Evolutionary conservation across 1,140 invertebrate species (phyloP).

Genomic region (Ephestia elutella): DNA sequence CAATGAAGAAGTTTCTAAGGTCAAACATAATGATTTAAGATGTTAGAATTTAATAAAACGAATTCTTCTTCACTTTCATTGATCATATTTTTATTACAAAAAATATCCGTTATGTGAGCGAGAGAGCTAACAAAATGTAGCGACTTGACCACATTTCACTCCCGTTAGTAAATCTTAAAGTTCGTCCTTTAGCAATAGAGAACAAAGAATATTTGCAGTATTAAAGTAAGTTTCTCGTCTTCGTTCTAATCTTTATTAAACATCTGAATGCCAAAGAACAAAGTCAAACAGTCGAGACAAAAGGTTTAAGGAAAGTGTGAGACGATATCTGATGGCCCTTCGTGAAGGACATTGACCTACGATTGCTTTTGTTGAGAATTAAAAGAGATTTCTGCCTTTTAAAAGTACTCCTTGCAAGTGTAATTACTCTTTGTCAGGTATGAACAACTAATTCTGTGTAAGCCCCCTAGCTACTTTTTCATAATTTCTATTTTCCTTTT

Average conservation of each 20-base stretch:
- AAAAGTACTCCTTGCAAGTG: background rate
- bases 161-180: background rate
- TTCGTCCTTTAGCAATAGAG: background rate
- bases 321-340: slow-evolving; percentile 2
- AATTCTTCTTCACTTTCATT: too few relatives aligned
- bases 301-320: background rate
- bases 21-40: too few relatives aligned
- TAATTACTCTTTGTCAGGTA: too few relatives aligned
- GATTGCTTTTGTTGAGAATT: background rate
- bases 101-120: background rate
- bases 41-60: too few relatives aligned
- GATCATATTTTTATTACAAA: too few relatives aligned
- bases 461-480: too few relatives aligned
- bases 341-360: background rate
- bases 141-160: background rate
- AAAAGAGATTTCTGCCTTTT: background rate
- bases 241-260: slow-evolving; percentile 5
- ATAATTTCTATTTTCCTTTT: too few relatives aligned
- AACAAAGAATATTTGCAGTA: background rate
- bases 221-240: background rate
- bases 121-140: too few relatives aligned
- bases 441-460: too few relatives aligned
- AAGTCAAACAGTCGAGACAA: slow-evolving; percentile 1
- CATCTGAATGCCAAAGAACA: slow-evolving; percentile 1
- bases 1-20: background rate